Evolutionary conservation across 2,888 invertebrate species (phyloP).

Genomic region (Bedellia somnulentella): DNA sequence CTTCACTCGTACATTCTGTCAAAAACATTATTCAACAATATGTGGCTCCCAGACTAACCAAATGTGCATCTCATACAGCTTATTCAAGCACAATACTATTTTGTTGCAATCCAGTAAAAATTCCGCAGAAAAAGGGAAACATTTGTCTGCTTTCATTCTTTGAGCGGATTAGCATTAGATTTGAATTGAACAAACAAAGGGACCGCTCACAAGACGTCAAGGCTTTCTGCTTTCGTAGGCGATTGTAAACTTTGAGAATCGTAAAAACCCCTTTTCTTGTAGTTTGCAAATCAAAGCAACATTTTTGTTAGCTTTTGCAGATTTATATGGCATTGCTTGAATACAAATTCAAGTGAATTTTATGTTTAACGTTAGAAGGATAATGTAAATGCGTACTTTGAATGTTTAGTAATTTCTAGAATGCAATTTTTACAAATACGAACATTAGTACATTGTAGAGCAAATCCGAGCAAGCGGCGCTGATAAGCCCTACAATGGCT

Average conservation of each 20-base stretch:
- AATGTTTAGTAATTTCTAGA: too few species aligned
- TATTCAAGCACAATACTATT: too few species aligned
- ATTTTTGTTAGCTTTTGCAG: background rate
- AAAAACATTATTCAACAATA: too few species aligned
- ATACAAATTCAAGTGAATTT: too few species aligned
- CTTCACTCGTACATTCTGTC: too few species aligned
- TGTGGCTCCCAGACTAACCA: too few species aligned
- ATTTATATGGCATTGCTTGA: too few species aligned
- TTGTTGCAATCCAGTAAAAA: constrained; percentile 26
- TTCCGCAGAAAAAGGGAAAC: constrained; percentile 44
- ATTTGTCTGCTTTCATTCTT: constrained; percentile 52
- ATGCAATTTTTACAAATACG: too few species aligned
- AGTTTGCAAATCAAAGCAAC: background rate
- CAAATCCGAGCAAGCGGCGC: constrained; percentile 30
- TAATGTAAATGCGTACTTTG: too few species aligned
- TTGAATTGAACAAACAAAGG: constrained; percentile 61
- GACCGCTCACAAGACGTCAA: constrained; percentile 54
- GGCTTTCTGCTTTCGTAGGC: constrained; percentile 56
- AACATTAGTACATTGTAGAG: constrained; percentile 6
- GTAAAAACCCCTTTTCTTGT: constrained; percentile 31
- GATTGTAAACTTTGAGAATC: constrained; percentile 54
- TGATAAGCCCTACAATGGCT: constrained; percentile 48
- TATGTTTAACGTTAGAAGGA: too few species aligned
- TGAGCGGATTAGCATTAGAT: constrained; percentile 56
- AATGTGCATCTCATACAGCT: too few species aligned